Evolutionary conservation across 2,113 vertebrate genomes (phyloP), one percentile per base, ranked within the genome.

Genomic region (Crypturellus undulatus): DNA sequence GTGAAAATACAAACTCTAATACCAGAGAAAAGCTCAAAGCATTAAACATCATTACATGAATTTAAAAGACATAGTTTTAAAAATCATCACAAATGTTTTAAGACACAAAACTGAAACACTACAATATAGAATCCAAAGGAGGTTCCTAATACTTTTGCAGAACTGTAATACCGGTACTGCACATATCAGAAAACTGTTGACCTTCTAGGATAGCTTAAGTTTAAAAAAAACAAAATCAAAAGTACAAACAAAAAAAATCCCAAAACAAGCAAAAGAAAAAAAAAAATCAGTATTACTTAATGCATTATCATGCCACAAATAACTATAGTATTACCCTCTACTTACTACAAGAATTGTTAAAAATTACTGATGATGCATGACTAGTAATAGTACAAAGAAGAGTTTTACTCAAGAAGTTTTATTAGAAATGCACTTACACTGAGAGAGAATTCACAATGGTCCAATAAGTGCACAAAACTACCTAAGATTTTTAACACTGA

Each of bases 1-100:
- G 98, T 98, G 98, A 99, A 99, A 98, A 99, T 99, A 99, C 99
- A 99, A 99, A 99, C 99, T 98, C 99, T 98, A 98, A 99, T 98
- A 98, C 98, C 98, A 96, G 98, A 98, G 98, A 98, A 97, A 98
- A 98, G 98, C 98, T 97, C 97, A 98, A 97, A 98, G 98, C 98
- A 93, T 98, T 97, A 98, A 99, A 99, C 98, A 98, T 98, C 97
- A 94, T 98, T 98, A 99, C 98, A 98, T 98, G 97, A 98, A 97
- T 98, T 98, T 98, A 98, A 98, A 98, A 98, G 99, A 99, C 98
- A 98, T 97, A 94, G 89, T 97, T 98, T 98, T 98, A 98, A 98
- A 98, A 98, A 98, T 98, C 98, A 98, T 98, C 98, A 99, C 99
- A 98, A 98, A 99, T 98, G 97, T 98, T 98, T 98, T 98, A 98